Percentiles rank a stretch among this genome's conserved stretches.
Conservation (phyloP, 2,888 invertebrate genomes). For the Agrypnus murinus region DNA sequence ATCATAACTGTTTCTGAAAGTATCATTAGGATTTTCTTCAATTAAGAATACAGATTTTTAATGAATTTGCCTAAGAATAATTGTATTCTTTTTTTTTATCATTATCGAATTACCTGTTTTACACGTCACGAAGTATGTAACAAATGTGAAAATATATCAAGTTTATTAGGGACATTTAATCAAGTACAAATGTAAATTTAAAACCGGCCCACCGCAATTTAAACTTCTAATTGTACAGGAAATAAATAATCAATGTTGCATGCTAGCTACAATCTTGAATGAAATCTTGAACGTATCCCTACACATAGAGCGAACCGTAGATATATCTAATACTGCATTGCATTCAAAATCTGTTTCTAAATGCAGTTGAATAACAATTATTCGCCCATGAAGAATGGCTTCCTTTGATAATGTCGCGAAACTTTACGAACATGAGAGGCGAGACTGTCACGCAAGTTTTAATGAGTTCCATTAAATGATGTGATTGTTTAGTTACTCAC, state of each 20-base stretch:
- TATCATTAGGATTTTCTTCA: no score
- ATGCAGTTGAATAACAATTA: conserved; percentile 56
- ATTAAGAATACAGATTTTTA: no score
- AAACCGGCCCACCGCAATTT: conserved; percentile 43
- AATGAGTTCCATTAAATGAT: conserved; percentile 50
- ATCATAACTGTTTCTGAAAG: no score
- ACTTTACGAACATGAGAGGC: conserved; percentile 49
- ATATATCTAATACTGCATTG: conserved; percentile 42
- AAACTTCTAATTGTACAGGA: conserved; percentile 47
- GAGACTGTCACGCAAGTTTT: conserved; percentile 50
- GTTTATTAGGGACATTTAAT: conserved; percentile 36
- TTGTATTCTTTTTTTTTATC: no score
- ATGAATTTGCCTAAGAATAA: no score
- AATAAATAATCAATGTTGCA: conserved; percentile 50
- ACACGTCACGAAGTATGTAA: no score
- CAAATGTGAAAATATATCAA: conserved; percentile 29
- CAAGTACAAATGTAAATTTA: conserved; percentile 43
- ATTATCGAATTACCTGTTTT: no score
- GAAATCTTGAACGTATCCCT: conserved; percentile 47
- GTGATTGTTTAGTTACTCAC: conserved; percentile 50
- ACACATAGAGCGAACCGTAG: conserved; percentile 24
- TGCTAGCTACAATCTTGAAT: conserved; percentile 43
- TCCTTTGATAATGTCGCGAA: conserved; percentile 57
- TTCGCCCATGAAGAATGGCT: conserved; percentile 59
- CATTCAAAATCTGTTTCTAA: conserved; percentile 49